Percentiles rank a stretch among this genome's conserved stretches.
Evolutionary conservation across 2,888 invertebrate species (phyloP).

Genomic region (Eurytoma californica): DNA sequence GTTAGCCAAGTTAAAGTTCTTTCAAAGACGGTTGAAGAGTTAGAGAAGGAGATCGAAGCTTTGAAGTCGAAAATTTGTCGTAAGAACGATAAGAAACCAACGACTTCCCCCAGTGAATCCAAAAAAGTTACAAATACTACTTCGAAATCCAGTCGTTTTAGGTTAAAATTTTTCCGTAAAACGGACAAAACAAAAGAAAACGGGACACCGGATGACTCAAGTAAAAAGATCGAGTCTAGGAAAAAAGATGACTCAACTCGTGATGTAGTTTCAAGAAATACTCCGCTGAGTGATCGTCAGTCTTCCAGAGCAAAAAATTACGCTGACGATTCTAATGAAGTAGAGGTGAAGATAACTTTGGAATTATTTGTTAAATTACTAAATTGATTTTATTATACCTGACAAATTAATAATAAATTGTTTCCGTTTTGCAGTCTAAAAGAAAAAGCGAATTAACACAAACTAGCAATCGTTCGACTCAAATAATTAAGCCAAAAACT

Average conservation of each 20-base stretch:
- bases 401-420: background rate
- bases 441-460: background rate
- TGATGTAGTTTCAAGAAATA: background rate
- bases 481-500: background rate
- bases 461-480: background rate
- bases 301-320: too few species aligned
- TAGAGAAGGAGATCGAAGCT: constrained; percentile 33
- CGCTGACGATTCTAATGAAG: background rate
- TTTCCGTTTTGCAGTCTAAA: background rate
- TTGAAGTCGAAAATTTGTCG: constrained; percentile 17
- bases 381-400: background rate
- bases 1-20: constrained; percentile 33
- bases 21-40: constrained; percentile 25
- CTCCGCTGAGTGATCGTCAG: background rate
- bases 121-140: background rate
- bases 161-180: constrained; percentile 33
- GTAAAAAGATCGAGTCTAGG: background rate
- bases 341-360: constrained; percentile 1
- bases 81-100: background rate
- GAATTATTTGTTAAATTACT: background rate
- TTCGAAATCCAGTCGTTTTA: constrained; percentile 3
- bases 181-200: constrained; percentile 31
- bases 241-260: background rate
- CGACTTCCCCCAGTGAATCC: background rate
- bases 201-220: background rate